Base-by-base conservation (phyloP, 35 echinoderm and acorn worm genomes). In the Patiria miniata region DNA sequence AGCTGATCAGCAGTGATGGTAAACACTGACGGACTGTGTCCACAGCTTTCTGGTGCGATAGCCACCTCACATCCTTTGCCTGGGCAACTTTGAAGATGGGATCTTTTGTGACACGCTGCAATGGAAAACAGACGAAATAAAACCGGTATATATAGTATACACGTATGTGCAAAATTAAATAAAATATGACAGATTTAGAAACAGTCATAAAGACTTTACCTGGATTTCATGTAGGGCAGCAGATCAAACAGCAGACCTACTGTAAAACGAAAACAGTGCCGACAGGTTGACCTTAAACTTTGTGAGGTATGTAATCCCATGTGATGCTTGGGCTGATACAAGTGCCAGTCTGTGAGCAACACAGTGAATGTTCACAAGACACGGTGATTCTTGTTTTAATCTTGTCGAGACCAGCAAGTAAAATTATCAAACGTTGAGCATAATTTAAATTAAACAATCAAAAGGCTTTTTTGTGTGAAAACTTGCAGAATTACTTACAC, bases 401-500 rank as follows among this genome's bases (percentile, higher is more conserved):
- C 52, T 54, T 19, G 52, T 54, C 19, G 52, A 54, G 52, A 54
- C 52, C 52, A 9, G 8, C 8, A 54, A 54, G 8, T n/a, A n/a
- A n/a, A n/a, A n/a, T n/a, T n/a, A n/a, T n/a, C n/a, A n/a, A n/a
- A n/a, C n/a, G n/a, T n/a, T n/a, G n/a, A n/a, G n/a, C n/a, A n/a
- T n/a, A n/a, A n/a, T n/a, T n/a, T n/a, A n/a, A n/a, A n/a, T n/a
- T n/a, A n/a, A n/a, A n/a, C n/a, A n/a, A n/a, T n/a, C n/a, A n/a
- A n/a, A n/a, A n/a, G n/a, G n/a, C n/a, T n/a, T n/a, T n/a, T n/a
- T n/a, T n/a, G n/a, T n/a, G n/a, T n/a, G n/a, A n/a, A n/a, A n/a
- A n/a, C n/a, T n/a, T n/a, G n/a, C n/a, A n/a, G n/a, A 54, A 54
- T 9, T 9, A 54, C 52, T 54, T 54, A 81, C 79, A 51, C 79